Base-by-base conservation (phyloP, 2,888 invertebrate genomes). In the Hydraecia micacea region DNA sequence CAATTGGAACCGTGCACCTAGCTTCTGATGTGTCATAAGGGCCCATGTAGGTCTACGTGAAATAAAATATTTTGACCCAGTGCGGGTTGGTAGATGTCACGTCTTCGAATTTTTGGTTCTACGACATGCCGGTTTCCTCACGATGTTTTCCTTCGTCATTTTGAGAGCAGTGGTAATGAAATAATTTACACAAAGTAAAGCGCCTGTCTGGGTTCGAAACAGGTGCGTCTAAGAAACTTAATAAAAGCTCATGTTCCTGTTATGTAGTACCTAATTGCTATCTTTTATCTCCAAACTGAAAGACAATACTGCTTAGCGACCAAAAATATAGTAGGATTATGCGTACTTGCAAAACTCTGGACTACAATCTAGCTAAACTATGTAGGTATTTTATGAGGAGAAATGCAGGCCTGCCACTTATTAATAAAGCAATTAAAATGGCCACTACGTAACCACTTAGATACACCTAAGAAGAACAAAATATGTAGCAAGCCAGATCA, bases 361-460 rank as follows among this genome's bases (percentile, higher is more conserved):
- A 46, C 15, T 21, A 62, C 1, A 32, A 32, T 62, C 8, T 18
- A 62, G 32, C 9, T 25, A 55, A 15, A 32, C 2, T 52, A 52
- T 49, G 21, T 52, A 52, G 18, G 21, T 58, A 62, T 62, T 62
- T 62, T 36, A 21, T 13, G 36, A 15, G 13, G 7, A 52, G 9
- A 15, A 71, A 63, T 63, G 6, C 28, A 25, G 28, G 15, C n/a
- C 21, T 49, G 7, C 11, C 42, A 21, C 15, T n/a, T 36, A 32
- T 32, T 46, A 60, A 75, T 75, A 77, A 62, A 62, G 77, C 28
- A 28, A 62, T 75, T 60, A 62, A 62, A 77, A 32, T 39, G 0
- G 5, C 46, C 13, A 36, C 7, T 9, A 28, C 21, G 36, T 70
- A 66, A 70, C 21, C 11, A 36, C 18, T 3, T n/a, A 4, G 21